Evolutionary conservation across 2,113 vertebrate species (phyloP).

Genomic region (Nothoprocta perdicaria): DNA sequence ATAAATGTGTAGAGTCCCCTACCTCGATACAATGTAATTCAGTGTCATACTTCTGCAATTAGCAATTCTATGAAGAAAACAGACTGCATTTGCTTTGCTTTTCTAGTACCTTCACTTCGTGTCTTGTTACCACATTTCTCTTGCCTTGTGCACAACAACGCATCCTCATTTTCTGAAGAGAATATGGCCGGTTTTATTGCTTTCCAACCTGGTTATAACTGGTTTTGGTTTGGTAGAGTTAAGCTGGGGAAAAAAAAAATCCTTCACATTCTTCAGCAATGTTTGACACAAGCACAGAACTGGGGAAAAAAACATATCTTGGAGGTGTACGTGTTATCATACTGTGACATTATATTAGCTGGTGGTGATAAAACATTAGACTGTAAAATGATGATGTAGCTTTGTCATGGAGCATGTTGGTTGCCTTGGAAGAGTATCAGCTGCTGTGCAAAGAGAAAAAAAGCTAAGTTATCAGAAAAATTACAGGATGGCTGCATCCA

Average conservation of each 20-base stretch:
- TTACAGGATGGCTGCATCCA: slow-evolving; percentile 52
- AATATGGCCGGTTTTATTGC: not conserved
- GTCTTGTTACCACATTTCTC: not conserved
- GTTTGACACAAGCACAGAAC: not conserved
- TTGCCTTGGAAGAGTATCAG: slow-evolving; percentile 20
- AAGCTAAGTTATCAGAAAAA: slow-evolving; percentile 44
- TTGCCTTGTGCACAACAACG: not conserved
- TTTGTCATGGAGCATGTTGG: not conserved
- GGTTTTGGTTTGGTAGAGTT: not conserved
- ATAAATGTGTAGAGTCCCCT: not conserved
- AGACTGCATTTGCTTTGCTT: not conserved
- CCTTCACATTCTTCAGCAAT: not conserved
- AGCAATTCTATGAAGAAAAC: not conserved
- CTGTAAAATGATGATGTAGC: not conserved
- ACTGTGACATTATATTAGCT: slow-evolving; percentile 3
- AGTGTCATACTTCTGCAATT: not conserved
- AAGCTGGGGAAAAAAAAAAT: not conserved
- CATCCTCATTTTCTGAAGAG: not conserved
- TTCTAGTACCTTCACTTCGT: not conserved
- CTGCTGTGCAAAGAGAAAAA: slow-evolving; percentile 45
- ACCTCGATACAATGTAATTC: not conserved
- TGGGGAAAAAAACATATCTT: not conserved
- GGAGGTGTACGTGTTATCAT: not conserved
- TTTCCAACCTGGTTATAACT: not conserved
- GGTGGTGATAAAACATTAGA: slow-evolving; percentile 5